phyloP scores from a whole-genome alignment of 2,797 vertebrate species.

The Phoebastria nigripes region DNA sequence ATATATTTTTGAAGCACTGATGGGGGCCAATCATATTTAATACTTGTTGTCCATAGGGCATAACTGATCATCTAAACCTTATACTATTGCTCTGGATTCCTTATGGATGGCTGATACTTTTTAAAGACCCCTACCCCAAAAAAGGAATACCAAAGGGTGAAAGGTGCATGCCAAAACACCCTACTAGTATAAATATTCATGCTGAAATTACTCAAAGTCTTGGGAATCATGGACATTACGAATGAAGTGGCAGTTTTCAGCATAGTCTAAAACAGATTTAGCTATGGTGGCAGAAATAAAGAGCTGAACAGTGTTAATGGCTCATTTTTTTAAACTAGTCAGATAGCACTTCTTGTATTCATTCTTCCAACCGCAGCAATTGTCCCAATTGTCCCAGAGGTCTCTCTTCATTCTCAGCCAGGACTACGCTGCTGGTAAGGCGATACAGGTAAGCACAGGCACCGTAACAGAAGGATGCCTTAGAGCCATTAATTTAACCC shows the following conservation, averaged over 20 bases:
- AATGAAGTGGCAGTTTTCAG: background rate
- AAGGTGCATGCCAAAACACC: background rate
- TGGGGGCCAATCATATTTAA: background rate
- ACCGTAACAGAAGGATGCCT: background rate
- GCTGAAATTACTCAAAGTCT: background rate
- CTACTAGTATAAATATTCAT: background rate
- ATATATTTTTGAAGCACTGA: background rate
- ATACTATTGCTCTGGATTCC: background rate
- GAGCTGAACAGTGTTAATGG: background rate
- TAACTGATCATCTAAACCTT: background rate
- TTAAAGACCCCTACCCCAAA: background rate
- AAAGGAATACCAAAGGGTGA: background rate
- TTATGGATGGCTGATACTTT: background rate
- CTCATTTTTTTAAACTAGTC: background rate
- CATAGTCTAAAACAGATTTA: background rate
- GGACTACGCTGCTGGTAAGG: background rate
- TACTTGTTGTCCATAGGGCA: background rate
- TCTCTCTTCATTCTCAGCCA: background rate
- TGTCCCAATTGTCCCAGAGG: background rate
- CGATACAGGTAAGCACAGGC: background rate
- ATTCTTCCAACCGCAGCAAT: background rate
- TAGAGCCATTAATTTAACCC: background rate
- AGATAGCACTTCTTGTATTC: background rate
- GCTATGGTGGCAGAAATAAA: background rate
- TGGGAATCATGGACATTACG: background rate